Evolutionary conservation across 2,888 invertebrate genomes (phyloP), one percentile per base, ranked within the genome.

Genomic region (Apamea epomidion): DNA sequence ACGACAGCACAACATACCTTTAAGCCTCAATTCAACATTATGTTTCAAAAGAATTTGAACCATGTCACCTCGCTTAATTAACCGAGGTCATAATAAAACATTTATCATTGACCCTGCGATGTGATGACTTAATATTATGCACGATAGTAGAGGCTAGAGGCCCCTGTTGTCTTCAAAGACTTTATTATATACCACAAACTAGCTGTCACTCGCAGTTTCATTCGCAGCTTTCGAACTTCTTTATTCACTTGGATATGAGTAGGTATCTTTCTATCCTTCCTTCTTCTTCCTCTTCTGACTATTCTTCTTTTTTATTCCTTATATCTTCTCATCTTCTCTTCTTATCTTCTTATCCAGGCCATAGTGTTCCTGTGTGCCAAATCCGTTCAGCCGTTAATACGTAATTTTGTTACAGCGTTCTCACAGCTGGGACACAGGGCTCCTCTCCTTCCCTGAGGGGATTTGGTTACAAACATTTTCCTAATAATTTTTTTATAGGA

Each of bases 41-140:
- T 68, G 32, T 29, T 32, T 21, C n/a, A 71, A 81, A 81, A 85
- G 76, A 76, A 83, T 80, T 85, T 72, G 74, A 83, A 75, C 72
- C 73, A 80, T 87, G 85, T 87, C 85, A 82, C 87, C 79, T 87
- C 78, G 81, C 69, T 73, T 80, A 87, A 87, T 87, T 78, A 85
- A 68, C 65, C 83, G 85, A 87, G 87, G 85, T 79, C 83, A 76
- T 42, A 64, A 74, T 81, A 72, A 81, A 71, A 76, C 76, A 69
- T 81, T 87, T 85, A 81, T 76, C 77, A 69, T 70, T 85, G 87
- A 87, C 83, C 82, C 76, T 74, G 71, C 21, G 72, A 21, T 51
- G 29, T 64, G 69, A 85, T 69, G 74, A 76, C 67, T 76, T 81
- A 71, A 71, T 81, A 3, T 71, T 60, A 64, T 64, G 71, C 60